phyloP scores from a whole-genome alignment of 2,888 invertebrate species.

The Reticulitermes lucifugus region DNA sequence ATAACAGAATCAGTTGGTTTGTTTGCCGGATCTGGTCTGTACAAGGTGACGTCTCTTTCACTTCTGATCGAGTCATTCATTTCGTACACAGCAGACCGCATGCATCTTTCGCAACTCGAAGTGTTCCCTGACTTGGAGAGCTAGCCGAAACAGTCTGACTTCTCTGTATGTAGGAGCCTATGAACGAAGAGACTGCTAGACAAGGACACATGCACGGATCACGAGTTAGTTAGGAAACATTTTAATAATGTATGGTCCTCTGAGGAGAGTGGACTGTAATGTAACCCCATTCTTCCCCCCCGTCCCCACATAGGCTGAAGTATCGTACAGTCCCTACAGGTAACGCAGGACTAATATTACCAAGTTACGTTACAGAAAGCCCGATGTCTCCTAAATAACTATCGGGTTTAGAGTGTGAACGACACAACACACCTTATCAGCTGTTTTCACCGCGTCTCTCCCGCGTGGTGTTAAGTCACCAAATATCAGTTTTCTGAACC shows the following conservation, averaged over 20 bases:
- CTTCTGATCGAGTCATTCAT: too few species aligned
- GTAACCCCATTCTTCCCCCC: not conserved
- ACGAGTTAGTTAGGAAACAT: not conserved
- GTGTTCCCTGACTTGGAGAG: too few species aligned
- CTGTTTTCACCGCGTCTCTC: not conserved
- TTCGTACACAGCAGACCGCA: too few species aligned
- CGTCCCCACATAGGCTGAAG: not conserved
- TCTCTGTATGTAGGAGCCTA: not conserved
- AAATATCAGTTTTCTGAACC: too few species aligned
- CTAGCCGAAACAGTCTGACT: not conserved
- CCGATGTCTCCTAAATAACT: not conserved
- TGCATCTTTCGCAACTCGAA: too few species aligned
- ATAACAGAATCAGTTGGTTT: too few species aligned
- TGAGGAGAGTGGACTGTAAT: not conserved
- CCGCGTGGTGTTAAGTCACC: too few species aligned
- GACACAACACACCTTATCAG: not conserved
- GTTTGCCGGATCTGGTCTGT: too few species aligned
- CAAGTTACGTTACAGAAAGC: not conserved
- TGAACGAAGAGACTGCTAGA: not conserved
- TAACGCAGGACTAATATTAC: not conserved
- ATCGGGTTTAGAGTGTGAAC: not conserved
- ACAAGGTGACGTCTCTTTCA: too few species aligned
- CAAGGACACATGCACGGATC: not conserved
- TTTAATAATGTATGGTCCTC: constrained; percentile 12
- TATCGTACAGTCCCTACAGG: not conserved